Evolutionary conservation across 2,888 invertebrate species (phyloP), one percentile per base, ranked within the genome.

Genomic region (Coenonympha arcania): DNA sequence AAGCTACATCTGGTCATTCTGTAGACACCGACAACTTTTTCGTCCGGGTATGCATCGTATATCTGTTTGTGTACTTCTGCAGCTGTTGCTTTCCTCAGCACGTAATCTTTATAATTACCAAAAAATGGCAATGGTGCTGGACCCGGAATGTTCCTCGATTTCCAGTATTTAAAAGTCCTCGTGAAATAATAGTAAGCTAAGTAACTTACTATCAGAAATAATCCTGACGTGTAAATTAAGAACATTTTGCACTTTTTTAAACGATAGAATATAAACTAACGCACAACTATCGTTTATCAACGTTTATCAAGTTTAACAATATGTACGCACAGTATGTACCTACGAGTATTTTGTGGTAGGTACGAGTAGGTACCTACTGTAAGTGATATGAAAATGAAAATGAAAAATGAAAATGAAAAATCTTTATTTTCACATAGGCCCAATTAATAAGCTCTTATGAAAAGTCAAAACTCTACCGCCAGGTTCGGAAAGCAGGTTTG

Each of bases 21-120:
- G 22, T 67, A 79, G 0, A 76, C 6, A 1, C 79, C 79, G 1
- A 79, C 67, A 0, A 75, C 59, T 60, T 74, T 76, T 54, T 76
- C 77, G 3, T 73, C 58, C 0, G 71, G 69, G 42, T 57, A 78
- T 2, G 55, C 47, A 0, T 67, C 34, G 44, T 79, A 78, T 1
- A 72, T 52, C 26, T 71, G 65, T 37, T 65, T 57, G 61, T 63
- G 11, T 22, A 37, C 4, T 22, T 8, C 8, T 9, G 22, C 22
- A 9, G 22, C 37, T 9, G 6, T 37, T 15, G 15, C 13, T 22
- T 37, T 37, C 22, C 37, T 37, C 1, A 37, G 22, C 3, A 22
- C 20, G 15, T 8, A 37, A 37, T 37, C 22, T 22, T 37, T 37
- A 8, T 15, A 2, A 15, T 37, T 37, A 13, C 37, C 37, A 5